Evolutionary conservation across 2,113 vertebrate genomes (phyloP).

Genomic region (Oryctolagus cuniculus): DNA sequence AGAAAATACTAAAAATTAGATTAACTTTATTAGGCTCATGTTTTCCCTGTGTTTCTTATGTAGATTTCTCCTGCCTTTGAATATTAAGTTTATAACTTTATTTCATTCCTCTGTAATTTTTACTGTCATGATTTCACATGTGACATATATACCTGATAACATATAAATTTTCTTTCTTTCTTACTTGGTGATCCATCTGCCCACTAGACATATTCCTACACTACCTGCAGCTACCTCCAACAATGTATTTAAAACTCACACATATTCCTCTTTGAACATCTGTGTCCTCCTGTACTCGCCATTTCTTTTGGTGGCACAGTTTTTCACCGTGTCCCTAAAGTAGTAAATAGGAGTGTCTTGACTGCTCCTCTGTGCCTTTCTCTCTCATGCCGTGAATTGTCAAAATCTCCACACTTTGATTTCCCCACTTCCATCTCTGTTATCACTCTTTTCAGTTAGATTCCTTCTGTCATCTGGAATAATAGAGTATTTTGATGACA

Average conservation of each 20-base stretch:
- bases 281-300: neutral
- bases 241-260: slow-evolving; percentile 35
- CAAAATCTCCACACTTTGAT: neutral
- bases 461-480: neutral
- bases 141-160: neutral
- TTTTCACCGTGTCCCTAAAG: neutral
- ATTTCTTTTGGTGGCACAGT: neutral
- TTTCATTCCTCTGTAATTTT: neutral
- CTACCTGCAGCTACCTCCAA: neutral
- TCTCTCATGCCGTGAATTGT: neutral
- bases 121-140: neutral
- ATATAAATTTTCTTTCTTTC: neutral
- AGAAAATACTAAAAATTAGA: neutral
- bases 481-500: neutral
- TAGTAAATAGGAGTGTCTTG: neutral
- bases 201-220: neutral
- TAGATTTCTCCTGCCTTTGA: neutral
- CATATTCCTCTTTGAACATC: neutral
- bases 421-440: neutral
- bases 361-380: neutral
- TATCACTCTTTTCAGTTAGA: neutral
- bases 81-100: neutral
- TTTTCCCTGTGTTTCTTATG: neutral
- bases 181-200: neutral
- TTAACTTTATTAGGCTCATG: slow-evolving; percentile 2